Base-by-base conservation (phyloP, 2,797 vertebrate species). In the Carduelis carduelis region DNA sequence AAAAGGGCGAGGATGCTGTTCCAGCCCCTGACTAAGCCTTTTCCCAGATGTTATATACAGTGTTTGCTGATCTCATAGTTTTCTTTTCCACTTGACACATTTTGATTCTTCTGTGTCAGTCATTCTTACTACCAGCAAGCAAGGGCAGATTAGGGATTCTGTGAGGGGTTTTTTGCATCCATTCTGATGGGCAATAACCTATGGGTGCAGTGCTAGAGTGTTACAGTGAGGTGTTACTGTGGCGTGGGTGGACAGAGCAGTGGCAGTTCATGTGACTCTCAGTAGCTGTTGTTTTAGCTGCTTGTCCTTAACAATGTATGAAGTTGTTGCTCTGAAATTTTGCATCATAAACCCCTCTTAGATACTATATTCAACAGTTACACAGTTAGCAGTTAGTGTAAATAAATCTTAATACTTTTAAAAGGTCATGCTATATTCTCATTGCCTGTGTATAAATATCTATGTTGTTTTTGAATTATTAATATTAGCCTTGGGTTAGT, bases 381-480 rank as follows among this genome's bases (percentile, higher is more conserved):
- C 34, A 80, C 35, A 59, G 39, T 83, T 91, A 88, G 70, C 26
- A 63, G 19, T 77, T 87, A 72, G 22, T 90, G 57, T 89, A 85
- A 91, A 68, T 90, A 86, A 81, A 64, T 70, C 72, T 78, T 65
- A 87, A 78, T 94, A 83, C 56, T 87, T 93, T 60, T 23, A 82
- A 83, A 63, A 90, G n/a, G 60, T 72, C 37, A 34, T 81, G 20
- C 37, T 91, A 13, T 89, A 87, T 94, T 93, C 28, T 28, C 22
- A 47, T 50, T 90, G 75, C 59, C 57, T 65, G 24, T 75, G 37
- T 83, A 84, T 97, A 78, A 95, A 96, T 96, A 95, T 96, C 95
- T 93, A 87, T 93, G 47, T 86, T 75, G 39, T 65, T 6, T 90
- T 91, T 96, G 47, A 90, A 95, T 96, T 93, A 89, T 93, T 61